phyloP scores from a whole-genome alignment of 2,797 vertebrate species.

The Poecilia picta region DNA sequence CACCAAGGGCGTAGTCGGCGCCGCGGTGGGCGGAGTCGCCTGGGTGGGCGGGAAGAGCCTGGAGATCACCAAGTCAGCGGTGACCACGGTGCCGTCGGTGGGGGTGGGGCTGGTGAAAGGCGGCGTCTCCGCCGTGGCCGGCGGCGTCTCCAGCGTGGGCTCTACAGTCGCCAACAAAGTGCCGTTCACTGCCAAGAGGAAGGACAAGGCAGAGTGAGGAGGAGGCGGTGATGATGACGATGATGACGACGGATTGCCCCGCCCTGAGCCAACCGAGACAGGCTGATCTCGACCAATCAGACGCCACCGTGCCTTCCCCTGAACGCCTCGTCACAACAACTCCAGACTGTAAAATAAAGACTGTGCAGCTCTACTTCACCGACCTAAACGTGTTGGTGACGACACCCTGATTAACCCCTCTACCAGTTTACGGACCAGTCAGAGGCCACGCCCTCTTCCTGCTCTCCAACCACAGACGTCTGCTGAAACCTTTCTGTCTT shows the following conservation, averaged over 20 bases:
- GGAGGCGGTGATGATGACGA: not conserved
- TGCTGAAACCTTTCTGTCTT: conserved; percentile 33
- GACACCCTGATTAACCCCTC: conserved; percentile 34
- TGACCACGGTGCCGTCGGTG: conserved; percentile 75
- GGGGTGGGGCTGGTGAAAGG: conserved; percentile 83
- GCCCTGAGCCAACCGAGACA: conserved; percentile 63
- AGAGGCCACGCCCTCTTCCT: conserved; percentile 19
- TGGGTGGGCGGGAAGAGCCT: conserved; percentile 85
- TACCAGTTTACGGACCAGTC: conserved; percentile 47
- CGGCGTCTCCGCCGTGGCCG: conserved; percentile 79
- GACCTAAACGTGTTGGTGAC: conserved; percentile 1
- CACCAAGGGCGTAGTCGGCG: conserved; percentile 82
- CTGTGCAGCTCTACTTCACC: conserved; percentile 13
- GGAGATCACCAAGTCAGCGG: conserved; percentile 81
- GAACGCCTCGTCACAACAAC: conserved; percentile 11
- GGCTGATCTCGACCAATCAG: conserved; percentile 52
- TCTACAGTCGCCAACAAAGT: conserved; percentile 82
- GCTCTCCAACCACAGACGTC: conserved; percentile 21
- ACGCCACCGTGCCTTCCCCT: conserved; percentile 52
- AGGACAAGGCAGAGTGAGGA: conserved; percentile 84
- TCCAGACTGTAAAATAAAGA: conserved; percentile 23
- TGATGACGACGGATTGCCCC: conserved; percentile 50
- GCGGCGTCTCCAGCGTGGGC: conserved; percentile 79
- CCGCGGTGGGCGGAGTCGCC: conserved; percentile 80
- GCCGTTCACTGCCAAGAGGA: conserved; percentile 80